Evolutionary conservation across 1,140 invertebrate species (phyloP), one percentile per base, ranked within the genome.

Genomic region (Ceratina australensis): DNA sequence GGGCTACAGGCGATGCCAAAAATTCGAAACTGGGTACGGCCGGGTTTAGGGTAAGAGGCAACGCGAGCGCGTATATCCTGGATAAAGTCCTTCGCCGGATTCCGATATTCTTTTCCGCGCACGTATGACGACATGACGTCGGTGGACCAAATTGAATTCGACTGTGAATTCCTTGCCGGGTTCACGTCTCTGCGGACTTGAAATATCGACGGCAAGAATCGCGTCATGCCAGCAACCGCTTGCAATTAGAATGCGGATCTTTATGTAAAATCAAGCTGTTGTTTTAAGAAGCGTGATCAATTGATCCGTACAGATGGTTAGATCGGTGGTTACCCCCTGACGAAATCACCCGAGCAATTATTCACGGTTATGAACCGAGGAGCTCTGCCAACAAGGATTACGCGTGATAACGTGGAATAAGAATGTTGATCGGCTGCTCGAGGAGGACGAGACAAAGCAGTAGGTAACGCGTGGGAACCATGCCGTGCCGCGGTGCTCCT

Each of bases 61-160:
- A 77, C 56, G n/a, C n/a, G 28, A 24, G 57, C 26, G 26, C 52
- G 28, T 26, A 47, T 63, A 47, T 63, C 71, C 54, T 52, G 76
- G 18, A 42, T 52, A 54, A 59, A 24, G 33, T 63, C 42, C n/a
- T 57, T 26, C 8, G 18, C 65, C 26, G 33, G 42, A 22, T 59
- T 33, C 20, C 26, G 61, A 74, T 74, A 74, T 60, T 79, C 77
- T 57, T 79, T 79, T 79, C 72, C 63, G 42, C 7, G 63, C 77
- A 79, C 77, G 77, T 79, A 79, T 65, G 56, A 73, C 71, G 71
- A 60, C 71, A 79, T n/a, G 69, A 79, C 63, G 71, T 74, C 71
- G 63, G 56, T 74, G 61, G 71, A 67, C 63, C 71, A 74, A 79
- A 79, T 79, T 79, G 61, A 79, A 79, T 79, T 74, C 61, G 72